Evolutionary conservation across 2,113 vertebrate species (phyloP).

Genomic region (Pedetes capensis): DNA sequence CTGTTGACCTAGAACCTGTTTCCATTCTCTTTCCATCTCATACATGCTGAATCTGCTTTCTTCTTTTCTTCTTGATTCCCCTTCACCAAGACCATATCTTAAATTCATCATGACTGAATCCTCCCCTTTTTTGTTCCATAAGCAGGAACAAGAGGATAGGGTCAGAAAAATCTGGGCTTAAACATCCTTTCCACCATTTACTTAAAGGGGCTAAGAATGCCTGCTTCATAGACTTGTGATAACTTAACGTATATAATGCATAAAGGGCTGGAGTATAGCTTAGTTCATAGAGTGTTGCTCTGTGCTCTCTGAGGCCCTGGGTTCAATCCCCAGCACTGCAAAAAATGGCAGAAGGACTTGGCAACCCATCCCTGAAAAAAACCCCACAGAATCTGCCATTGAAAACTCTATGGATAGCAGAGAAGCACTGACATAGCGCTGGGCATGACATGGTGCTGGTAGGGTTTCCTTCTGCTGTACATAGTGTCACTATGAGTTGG

Average conservation of each 20-base stretch:
- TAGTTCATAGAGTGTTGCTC: too few relatives aligned
- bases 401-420: too few relatives aligned
- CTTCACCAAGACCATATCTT: background rate
- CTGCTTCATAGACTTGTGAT: background rate
- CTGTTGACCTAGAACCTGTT: background rate
- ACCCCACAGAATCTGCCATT: too few relatives aligned
- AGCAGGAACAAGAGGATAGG: background rate
- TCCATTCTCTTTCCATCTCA: background rate
- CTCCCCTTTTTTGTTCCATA: background rate
- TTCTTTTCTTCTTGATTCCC: background rate
- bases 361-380: too few relatives aligned
- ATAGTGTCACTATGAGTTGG: too few relatives aligned
- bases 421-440: too few relatives aligned
- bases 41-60: background rate
- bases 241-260: background rate
- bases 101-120: background rate
- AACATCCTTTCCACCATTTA: background rate
- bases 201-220: background rate
- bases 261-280: too few relatives aligned
- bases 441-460: too few relatives aligned
- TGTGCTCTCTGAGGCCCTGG: too few relatives aligned
- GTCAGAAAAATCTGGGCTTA: background rate
- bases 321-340: too few relatives aligned
- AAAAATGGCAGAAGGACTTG: too few relatives aligned
- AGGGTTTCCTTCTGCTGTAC: too few relatives aligned